These are phyloP conservation scores for Eristalinus sepulchralis DNA, from an alignment of 2,888 invertebrate genomes.

Conservation along the genomic window DNA sequence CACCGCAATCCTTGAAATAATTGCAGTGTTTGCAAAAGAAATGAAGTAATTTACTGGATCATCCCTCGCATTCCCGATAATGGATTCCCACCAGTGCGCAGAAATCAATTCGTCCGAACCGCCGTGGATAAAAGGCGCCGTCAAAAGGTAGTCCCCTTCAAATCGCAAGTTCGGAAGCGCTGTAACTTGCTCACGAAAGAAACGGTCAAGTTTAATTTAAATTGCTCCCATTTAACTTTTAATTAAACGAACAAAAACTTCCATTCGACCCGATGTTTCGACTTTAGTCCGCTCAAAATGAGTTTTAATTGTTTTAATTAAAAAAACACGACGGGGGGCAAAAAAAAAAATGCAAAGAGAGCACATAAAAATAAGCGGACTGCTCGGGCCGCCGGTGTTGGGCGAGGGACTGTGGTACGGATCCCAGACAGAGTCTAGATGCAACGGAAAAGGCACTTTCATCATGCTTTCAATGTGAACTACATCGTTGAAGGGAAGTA, in stretches of 20 bases:
- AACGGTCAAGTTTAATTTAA: conserved; percentile 71
- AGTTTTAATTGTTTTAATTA: conserved; percentile 72
- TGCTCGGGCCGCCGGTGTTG: not conserved
- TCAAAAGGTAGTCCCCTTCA: not conserved
- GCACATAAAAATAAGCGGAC: not conserved
- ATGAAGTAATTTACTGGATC: conserved; percentile 49
- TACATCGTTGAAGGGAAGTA: not conserved
- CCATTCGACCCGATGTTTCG: conserved; percentile 63
- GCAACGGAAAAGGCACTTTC: not conserved
- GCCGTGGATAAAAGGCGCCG: not conserved
- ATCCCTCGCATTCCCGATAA: conserved; percentile 9
- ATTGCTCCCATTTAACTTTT: conserved; percentile 70
- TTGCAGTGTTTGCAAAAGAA: conserved; percentile 25
- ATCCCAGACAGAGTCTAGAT: not conserved
- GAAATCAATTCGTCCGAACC: conserved; percentile 57
- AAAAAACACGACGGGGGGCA: conserved; percentile 19
- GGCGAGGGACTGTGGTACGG: not conserved
- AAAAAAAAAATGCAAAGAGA: not conserved
- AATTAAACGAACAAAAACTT: conserved; percentile 69
- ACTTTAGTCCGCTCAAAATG: conserved; percentile 69
- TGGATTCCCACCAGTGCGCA: conserved; percentile 5
- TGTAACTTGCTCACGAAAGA: conserved; percentile 64
- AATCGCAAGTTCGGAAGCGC: conserved; percentile 2
- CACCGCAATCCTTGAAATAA: conserved; percentile 35
- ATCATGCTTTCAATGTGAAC: not conserved